Conservation (phyloP, 1,140 invertebrate species). For the Drosophila suzukii region DNA sequence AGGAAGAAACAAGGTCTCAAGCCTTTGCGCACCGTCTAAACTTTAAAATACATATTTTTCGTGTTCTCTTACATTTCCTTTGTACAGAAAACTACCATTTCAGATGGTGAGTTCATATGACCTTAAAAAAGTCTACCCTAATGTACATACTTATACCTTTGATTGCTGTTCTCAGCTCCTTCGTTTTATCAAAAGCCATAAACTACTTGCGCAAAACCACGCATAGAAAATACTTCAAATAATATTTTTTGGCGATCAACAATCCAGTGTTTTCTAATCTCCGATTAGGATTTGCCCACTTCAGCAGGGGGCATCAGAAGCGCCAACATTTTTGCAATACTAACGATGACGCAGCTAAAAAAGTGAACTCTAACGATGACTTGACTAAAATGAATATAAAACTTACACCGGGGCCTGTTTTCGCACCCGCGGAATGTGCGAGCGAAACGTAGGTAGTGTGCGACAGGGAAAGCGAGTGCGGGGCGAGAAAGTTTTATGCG, state of each 20-base stretch:
- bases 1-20: too few species aligned
- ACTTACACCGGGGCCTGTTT: slow-evolving; percentile 54
- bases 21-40: too few species aligned
- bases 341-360: slow-evolving; percentile 67
- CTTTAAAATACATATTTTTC: too few species aligned
- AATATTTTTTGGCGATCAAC: slow-evolving; percentile 18
- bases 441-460: slow-evolving; percentile 10
- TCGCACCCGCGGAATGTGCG: slow-evolving; percentile 15
- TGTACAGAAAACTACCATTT: too few species aligned
- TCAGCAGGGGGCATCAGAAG: slow-evolving; percentile 28
- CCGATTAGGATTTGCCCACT: slow-evolving; percentile 55
- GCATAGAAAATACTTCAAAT: slow-evolving; percentile 29
- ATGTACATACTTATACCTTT: neutral
- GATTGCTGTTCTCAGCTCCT: slow-evolving; percentile 24
- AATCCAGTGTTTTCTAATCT: slow-evolving; percentile 64
- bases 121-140: too few species aligned
- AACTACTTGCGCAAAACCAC: slow-evolving; percentile 39
- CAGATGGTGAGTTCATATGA: too few species aligned
- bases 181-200: slow-evolving; percentile 43
- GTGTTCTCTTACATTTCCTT: too few species aligned
- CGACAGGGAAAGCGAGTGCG: slow-evolving; percentile 10
- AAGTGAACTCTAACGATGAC: slow-evolving; percentile 74
- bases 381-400: slow-evolving; percentile 51
- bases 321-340: slow-evolving; percentile 58
- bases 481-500: slow-evolving; percentile 55